Percentiles rank a stretch among this genome's conserved stretches.
Evolutionary conservation across 2,113 vertebrate genomes (phyloP).

Genomic region (Phrynosoma platyrhinos): DNA sequence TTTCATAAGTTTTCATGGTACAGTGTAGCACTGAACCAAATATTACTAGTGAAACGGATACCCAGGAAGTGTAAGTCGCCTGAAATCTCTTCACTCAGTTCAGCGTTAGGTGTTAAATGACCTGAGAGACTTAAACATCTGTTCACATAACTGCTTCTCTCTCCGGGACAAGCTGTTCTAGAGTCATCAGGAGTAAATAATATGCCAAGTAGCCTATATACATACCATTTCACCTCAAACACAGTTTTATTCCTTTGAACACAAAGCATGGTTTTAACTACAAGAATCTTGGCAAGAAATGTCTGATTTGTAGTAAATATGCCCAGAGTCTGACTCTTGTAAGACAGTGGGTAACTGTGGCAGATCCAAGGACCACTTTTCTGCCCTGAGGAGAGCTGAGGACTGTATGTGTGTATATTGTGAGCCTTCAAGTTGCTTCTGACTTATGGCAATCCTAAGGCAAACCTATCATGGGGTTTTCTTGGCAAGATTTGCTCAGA

Average conservation of each 20-base stretch:
- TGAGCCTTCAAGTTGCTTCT: too few relatives aligned
- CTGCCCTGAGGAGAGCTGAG: too few relatives aligned
- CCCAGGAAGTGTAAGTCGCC: neutral
- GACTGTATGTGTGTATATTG: too few relatives aligned
- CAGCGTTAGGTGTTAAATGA: conserved; percentile 1
- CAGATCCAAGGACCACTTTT: neutral
- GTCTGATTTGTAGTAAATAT: neutral
- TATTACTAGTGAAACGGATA: neutral
- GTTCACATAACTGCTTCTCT: conserved; percentile 11
- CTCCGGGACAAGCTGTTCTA: conserved; percentile 1
- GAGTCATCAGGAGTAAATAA: neutral
- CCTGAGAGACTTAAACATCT: conserved; percentile 3
- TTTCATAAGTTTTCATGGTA: neutral
- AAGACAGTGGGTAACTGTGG: neutral
- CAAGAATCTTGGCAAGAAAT: neutral
- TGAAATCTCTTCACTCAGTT: conserved; percentile 3
- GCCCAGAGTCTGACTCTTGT: neutral
- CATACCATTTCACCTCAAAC: neutral
- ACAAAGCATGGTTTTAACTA: neutral
- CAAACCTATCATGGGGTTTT: too few relatives aligned
- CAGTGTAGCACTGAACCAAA: conserved; percentile 9
- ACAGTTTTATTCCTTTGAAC: neutral
- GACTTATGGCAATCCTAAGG: too few relatives aligned
- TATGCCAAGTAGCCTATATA: neutral
- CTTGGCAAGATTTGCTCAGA: too few relatives aligned